phyloP scores from a whole-genome alignment of 2,888 invertebrate genomes.

The Craniophora ligustri region DNA sequence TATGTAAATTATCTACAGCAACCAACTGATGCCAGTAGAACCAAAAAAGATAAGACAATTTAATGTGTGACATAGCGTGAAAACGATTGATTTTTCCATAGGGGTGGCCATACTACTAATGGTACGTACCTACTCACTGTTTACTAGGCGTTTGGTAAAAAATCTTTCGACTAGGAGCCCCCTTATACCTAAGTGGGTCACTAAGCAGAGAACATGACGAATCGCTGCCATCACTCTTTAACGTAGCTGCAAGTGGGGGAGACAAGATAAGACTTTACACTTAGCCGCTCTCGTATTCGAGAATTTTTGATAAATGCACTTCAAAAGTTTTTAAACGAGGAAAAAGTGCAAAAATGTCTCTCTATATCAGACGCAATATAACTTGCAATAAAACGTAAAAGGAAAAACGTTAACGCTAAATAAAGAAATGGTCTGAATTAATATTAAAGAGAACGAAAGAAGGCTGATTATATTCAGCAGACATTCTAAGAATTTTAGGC shows the following conservation, averaged over 20 bases:
- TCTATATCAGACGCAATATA: conserved; percentile 29
- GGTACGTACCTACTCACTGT: too few relatives aligned
- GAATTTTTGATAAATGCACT: conserved; percentile 67
- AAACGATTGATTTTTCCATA: conserved; percentile 72
- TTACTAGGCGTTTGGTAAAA: conserved; percentile 67
- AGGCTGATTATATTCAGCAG: conserved; percentile 77
- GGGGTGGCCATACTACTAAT: conserved; percentile 64
- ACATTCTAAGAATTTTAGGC: conserved; percentile 83
- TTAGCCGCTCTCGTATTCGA: conserved; percentile 63
- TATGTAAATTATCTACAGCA: conserved; percentile 1
- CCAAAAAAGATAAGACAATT: conserved; percentile 71
- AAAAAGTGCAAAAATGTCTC: conserved; percentile 40
- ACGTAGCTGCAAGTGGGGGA: conserved; percentile 66
- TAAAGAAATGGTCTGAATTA: conserved; percentile 56
- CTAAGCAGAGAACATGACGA: conserved; percentile 79
- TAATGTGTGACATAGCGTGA: conserved; percentile 66
- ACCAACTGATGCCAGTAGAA: conserved; percentile 42
- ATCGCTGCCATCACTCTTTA: conserved; percentile 80
- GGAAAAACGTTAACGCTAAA: conserved; percentile 41
- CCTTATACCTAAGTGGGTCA: conserved; percentile 78
- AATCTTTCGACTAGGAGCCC: conserved; percentile 61
- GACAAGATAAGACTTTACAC: conserved; percentile 75
- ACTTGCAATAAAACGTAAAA: conserved; percentile 26
- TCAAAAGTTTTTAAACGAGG: conserved; percentile 41
- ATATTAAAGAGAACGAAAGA: conserved; percentile 71